Evolutionary conservation across 2,888 invertebrate genomes (phyloP).

Genomic region (Meliscaeva auricollis): DNA sequence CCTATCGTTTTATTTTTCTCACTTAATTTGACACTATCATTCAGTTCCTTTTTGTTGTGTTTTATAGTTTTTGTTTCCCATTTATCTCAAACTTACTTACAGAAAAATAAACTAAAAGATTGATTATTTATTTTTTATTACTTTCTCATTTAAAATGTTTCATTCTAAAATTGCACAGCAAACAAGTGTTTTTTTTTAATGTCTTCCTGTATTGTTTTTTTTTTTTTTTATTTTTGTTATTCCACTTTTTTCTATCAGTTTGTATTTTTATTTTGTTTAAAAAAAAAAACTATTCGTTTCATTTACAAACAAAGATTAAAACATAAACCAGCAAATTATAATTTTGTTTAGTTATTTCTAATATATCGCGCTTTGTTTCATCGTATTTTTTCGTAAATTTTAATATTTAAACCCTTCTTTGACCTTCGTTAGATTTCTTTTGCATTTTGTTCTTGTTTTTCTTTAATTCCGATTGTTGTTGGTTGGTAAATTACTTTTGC

Average conservation of each 20-base stretch:
- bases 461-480: conserved; percentile 67
- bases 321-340: conserved; percentile 27
- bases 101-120: conserved; percentile 48
- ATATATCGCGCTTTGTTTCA: conserved; percentile 21
- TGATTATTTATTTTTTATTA: conserved; percentile 24
- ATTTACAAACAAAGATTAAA: conserved; percentile 48
- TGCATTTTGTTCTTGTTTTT: conserved; percentile 1
- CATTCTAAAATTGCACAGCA: conserved; percentile 71
- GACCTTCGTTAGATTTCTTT: conserved; percentile 6
- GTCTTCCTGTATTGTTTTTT: conserved; percentile 52
- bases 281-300: conserved; percentile 17
- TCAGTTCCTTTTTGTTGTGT: conserved; percentile 63
- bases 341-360: conserved; percentile 9
- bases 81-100: conserved; percentile 50
- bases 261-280: conserved; percentile 10
- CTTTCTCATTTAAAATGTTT: conserved; percentile 39
- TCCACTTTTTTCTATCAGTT: conserved; percentile 16
- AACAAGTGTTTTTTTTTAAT: conserved; percentile 65
- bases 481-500: conserved; percentile 43
- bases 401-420: conserved; percentile 14
- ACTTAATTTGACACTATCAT: conserved; percentile 74
- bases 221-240: not conserved
- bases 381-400: conserved; percentile 35
- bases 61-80: conserved; percentile 57
- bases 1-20: conserved; percentile 56